Evolutionary conservation across 2,888 invertebrate genomes (phyloP).

Genomic region (Byasa hedistus): DNA sequence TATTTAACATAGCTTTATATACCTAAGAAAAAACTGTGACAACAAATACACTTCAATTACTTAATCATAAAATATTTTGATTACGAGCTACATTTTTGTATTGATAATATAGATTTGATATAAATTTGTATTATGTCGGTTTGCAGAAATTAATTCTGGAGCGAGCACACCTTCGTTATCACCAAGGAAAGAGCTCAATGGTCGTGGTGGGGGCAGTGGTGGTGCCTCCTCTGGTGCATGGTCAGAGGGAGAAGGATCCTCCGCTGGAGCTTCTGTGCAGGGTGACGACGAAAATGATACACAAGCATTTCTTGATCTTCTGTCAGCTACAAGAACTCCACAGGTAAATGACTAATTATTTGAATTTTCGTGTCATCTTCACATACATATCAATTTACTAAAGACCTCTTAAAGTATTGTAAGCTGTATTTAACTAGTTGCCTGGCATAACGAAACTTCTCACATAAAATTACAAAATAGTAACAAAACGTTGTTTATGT

Average conservation of each 20-base stretch:
- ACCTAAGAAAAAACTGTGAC: too few species aligned
- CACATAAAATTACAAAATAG: too few species aligned
- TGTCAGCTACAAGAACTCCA: conserved; percentile 87
- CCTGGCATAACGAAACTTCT: too few species aligned
- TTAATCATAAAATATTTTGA: too few species aligned
- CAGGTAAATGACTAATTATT: conserved; percentile 68
- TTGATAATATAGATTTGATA: background rate
- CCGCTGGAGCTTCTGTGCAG: conserved; percentile 85
- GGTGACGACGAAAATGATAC: conserved; percentile 87
- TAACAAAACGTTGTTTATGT: too few species aligned
- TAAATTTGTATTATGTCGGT: conserved; percentile 8
- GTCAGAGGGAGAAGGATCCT: conserved; percentile 88
- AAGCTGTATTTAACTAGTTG: too few species aligned
- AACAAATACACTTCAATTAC: too few species aligned
- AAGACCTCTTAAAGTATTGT: too few species aligned
- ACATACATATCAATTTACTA: too few species aligned
- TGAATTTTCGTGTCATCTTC: background rate
- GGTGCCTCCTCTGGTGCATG: conserved; percentile 84
- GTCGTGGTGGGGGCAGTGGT: conserved; percentile 70
- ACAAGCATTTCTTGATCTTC: conserved; percentile 84
- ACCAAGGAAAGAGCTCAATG: conserved; percentile 84
- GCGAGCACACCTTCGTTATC: conserved; percentile 83
- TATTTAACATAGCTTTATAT: too few species aligned
- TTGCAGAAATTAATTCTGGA: conserved; percentile 66
- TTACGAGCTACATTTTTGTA: background rate